Evolutionary conservation across 2,888 invertebrate genomes (phyloP).

Genomic region (Latheticus oryzae): DNA sequence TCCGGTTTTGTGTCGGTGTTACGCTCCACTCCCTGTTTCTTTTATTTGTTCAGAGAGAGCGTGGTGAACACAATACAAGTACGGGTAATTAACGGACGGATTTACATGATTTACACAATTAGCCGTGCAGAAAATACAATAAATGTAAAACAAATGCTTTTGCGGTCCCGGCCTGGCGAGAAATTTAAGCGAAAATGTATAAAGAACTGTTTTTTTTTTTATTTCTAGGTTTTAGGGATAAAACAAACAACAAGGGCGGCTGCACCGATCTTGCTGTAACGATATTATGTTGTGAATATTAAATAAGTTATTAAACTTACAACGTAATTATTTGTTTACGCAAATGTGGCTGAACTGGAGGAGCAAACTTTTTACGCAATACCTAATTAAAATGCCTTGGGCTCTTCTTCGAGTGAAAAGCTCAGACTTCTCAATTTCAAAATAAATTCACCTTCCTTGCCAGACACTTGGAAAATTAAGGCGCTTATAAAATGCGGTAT

Average conservation of each 20-base stretch:
- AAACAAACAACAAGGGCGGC: slow-evolving; percentile 28
- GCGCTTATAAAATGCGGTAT: slow-evolving; percentile 10
- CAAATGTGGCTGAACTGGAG: slow-evolving; percentile 36
- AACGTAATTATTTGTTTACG: slow-evolving; percentile 37
- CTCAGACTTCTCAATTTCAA: slow-evolving; percentile 29
- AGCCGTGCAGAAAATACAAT: slow-evolving; percentile 61
- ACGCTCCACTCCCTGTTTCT: slow-evolving; percentile 43
- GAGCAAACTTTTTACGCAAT: slow-evolving; percentile 26
- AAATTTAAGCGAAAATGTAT: slow-evolving; percentile 8
- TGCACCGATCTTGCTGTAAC: slow-evolving; percentile 4
- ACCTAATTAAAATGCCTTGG: slow-evolving; percentile 36
- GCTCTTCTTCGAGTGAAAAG: slow-evolving; percentile 27
- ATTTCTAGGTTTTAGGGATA: slow-evolving; percentile 18
- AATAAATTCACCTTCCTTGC: slow-evolving; percentile 14
- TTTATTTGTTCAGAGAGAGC: slow-evolving; percentile 52
- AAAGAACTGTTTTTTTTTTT: slow-evolving; percentile 14
- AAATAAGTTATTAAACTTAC: slow-evolving; percentile 40
- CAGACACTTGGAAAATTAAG: slow-evolving; percentile 13
- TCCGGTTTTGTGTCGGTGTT: slow-evolving; percentile 41
- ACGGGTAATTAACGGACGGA: slow-evolving; percentile 62
- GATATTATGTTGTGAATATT: slow-evolving; percentile 39
- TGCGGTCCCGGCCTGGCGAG: slow-evolving; percentile 24
- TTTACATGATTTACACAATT: slow-evolving; percentile 64
- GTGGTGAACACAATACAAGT: slow-evolving; percentile 52
- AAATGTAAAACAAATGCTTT: slow-evolving; percentile 57